A percentile compares a stretch with the other conserved stretches of the same genome.
These are phyloP conservation scores for Laterallus jamaicensis DNA, from an alignment of 2,113 vertebrate genomes.

Conservation along the genomic window DNA sequence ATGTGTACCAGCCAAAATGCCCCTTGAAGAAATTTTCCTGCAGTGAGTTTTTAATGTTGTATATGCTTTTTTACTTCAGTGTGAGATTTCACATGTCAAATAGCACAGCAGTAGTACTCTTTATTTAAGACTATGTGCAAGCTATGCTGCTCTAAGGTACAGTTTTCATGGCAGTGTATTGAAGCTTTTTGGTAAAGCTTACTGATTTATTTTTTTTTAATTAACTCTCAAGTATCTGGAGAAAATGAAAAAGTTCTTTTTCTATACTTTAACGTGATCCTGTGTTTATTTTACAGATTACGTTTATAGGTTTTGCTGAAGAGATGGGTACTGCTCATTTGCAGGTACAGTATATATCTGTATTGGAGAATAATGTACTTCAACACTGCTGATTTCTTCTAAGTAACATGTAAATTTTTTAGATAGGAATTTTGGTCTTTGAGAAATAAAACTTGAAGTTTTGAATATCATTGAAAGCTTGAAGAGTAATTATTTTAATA, in stretches of 20 bases:
- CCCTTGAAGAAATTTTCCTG: not conserved
- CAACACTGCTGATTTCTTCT: not conserved
- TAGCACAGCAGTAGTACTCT: not conserved
- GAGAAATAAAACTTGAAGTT: not conserved
- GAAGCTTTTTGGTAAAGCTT: not conserved
- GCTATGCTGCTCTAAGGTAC: not conserved
- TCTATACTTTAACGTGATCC: not conserved
- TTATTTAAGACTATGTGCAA: not conserved
- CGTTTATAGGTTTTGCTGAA: conserved; percentile 88
- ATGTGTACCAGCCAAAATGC: not conserved
- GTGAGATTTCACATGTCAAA: not conserved
- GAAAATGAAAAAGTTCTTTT: not conserved
- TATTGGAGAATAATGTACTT: not conserved
- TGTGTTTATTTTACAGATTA: conserved; percentile 80
- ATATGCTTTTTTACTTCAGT: not conserved
- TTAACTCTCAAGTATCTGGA: not conserved
- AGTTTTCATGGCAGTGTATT: not conserved
- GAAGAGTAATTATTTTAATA: not conserved
- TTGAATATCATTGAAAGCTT: not conserved
- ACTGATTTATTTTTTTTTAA: not conserved
- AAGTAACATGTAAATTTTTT: not conserved
- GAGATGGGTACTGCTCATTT: conserved; percentile 77
- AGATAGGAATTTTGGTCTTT: not conserved
- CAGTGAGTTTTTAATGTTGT: not conserved
- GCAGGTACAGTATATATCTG: conserved; percentile 75